These are phyloP conservation scores for Rallus crepitans DNA, from an alignment of 2,797 vertebrate species.

Conservation along the genomic window DNA sequence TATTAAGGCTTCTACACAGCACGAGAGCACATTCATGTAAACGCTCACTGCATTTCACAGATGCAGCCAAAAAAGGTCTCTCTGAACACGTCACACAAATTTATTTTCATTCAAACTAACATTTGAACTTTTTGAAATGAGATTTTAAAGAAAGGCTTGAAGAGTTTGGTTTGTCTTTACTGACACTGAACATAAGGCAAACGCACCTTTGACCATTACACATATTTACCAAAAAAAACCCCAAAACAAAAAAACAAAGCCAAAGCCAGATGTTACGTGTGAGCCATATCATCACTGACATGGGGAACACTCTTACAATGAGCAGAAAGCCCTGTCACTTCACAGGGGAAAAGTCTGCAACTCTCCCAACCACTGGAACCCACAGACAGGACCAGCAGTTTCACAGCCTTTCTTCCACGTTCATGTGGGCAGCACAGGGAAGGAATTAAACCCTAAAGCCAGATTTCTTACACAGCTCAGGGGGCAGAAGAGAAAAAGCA, in stretches of 20 bases:
- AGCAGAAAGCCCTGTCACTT: neutral
- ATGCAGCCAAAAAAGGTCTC: neutral
- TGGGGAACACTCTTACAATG: neutral
- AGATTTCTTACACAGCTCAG: neutral
- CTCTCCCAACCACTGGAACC: neutral
- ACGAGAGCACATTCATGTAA: fast-evolving
- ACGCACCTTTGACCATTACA: neutral
- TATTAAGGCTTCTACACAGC: neutral
- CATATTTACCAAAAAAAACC: fast-evolving
- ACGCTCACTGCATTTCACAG: neutral
- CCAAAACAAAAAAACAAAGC: too few species aligned
- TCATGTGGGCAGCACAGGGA: neutral
- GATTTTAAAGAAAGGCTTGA: neutral
- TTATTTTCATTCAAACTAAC: neutral
- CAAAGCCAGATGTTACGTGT: neutral
- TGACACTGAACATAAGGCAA: neutral
- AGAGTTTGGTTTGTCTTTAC: neutral
- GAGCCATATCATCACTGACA: neutral
- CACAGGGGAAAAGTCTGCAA: neutral
- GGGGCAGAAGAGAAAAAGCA: neutral
- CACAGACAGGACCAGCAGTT: neutral
- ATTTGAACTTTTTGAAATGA: neutral
- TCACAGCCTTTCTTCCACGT: neutral
- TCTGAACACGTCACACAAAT: neutral
- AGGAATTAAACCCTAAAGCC: neutral